Evolutionary conservation across 2,888 invertebrate genomes (phyloP), one percentile per base, ranked within the genome.

Genomic region (Therioaphis trifolii): DNA sequence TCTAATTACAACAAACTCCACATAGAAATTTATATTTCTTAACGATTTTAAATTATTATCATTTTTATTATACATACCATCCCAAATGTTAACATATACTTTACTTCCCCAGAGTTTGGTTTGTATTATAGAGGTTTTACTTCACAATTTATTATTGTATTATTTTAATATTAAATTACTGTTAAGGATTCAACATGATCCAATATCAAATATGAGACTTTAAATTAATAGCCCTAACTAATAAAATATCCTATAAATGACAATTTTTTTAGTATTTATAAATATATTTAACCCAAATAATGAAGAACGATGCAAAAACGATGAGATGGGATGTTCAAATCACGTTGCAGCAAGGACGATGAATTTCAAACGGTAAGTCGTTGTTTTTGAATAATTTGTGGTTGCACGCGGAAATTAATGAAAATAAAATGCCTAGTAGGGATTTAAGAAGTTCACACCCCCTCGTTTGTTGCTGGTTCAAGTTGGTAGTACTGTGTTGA

Each of bases 401-500:
- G 71, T 40, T 40, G 29, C 35, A 79, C n/a, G 40, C 35, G 77
- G 58, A 46, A 72, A 61, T 21, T 52, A 9, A 80, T 49, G 24
- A 80, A 80, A 29, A 52, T 18, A 80, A 7, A 58, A 49, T 72
- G 43, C 58, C 80, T 80, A 80, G 15, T 46, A 4, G 71, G 46
- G 71, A 71, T 58, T 61, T 72, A 80, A 72, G 29, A 72, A 72
- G 71, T 35, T 72, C 29, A 35, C 80, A 80, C 80, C 80, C 80
- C 80, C 80, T 35, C 29, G 69, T 71, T 80, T 80, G 80, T 61
- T 49, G 61, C 80, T 80, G n/a, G 72, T 43, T 72, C 80, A 80
- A 80, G 71, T 80, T 80, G 80, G 71, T 72, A 71, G 71, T 72
- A 80, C 80, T 72, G 80, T 80, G 80, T 46, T 80, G 80, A 61